Conservation (phyloP, 2,113 vertebrate species). For the Hippocampus mohnikei region DNA sequence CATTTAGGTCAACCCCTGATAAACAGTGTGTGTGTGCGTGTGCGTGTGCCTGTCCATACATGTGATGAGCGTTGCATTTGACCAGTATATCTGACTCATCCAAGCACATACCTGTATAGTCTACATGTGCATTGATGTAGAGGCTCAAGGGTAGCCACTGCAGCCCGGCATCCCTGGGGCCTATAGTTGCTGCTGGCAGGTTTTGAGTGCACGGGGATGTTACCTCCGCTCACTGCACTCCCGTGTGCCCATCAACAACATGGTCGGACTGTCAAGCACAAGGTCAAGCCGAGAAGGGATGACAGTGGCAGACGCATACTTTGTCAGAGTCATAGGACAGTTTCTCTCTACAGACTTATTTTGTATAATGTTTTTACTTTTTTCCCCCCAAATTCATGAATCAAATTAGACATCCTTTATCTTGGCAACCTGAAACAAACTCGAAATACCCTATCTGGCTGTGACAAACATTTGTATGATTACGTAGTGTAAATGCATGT, state of each 20-base stretch:
- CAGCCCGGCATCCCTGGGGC: slow-evolving; percentile 47
- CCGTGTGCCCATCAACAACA: slow-evolving; percentile 39
- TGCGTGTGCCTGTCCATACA: neutral
- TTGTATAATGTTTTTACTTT: neutral
- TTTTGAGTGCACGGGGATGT: slow-evolving; percentile 36
- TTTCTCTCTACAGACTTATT: neutral
- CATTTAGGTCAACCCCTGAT: neutral
- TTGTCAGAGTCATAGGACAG: neutral
- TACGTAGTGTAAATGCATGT: neutral
- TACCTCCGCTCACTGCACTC: slow-evolving; percentile 29
- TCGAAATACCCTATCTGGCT: neutral
- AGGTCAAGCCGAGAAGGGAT: slow-evolving; percentile 31
- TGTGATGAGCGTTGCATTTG: neutral
- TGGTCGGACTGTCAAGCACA: slow-evolving; percentile 38
- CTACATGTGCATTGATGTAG: slow-evolving; percentile 23
- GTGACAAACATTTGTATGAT: neutral
- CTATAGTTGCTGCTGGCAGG: slow-evolving; percentile 7
- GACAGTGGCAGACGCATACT: neutral
- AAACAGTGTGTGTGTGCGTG: neutral
- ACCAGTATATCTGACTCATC: slow-evolving; percentile 15
- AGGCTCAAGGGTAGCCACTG: slow-evolving; percentile 41
- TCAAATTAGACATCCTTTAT: neutral
- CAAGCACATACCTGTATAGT: slow-evolving; percentile 1
- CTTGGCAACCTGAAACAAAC: neutral
- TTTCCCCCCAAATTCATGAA: no score